These are phyloP conservation scores for Eriosoma lanigerum DNA, from an alignment of 1,140 invertebrate species.

Conservation along the genomic window DNA sequence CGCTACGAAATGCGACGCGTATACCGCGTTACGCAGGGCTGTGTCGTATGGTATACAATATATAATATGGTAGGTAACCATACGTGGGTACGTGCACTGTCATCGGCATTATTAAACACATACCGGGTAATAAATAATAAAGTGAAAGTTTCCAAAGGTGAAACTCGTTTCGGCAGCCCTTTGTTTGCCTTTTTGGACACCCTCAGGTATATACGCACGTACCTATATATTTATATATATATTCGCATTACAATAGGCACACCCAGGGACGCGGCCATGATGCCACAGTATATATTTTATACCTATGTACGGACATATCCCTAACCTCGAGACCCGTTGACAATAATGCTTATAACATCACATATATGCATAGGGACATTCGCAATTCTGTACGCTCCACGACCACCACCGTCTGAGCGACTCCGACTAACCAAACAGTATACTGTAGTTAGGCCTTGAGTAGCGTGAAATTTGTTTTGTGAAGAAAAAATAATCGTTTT, in stretches of 20 bases:
- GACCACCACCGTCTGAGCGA: neutral
- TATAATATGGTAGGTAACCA: neutral
- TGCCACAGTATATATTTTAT: neutral
- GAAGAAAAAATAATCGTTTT: slow-evolving; percentile 2
- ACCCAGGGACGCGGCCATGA: slow-evolving; percentile 33
- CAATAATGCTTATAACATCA: neutral
- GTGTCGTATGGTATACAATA: neutral
- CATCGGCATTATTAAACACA: slow-evolving; percentile 8
- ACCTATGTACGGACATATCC: neutral
- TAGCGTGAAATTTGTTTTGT: slow-evolving; percentile 45
- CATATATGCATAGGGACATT: neutral
- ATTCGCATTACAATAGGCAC: slow-evolving; percentile 29
- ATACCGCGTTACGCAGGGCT: too few species aligned
- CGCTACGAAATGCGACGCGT: slow-evolving; percentile 23
- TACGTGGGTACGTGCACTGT: slow-evolving; percentile 29
- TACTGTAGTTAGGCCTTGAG: slow-evolving; percentile 2
- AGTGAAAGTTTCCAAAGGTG: slow-evolving; percentile 50
- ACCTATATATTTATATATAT: neutral
- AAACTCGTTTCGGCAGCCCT: slow-evolving; percentile 50
- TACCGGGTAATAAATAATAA: slow-evolving; percentile 42
- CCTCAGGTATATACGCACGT: slow-evolving; percentile 46
- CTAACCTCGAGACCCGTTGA: slow-evolving; percentile 29
- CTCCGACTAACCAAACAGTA: slow-evolving; percentile 26
- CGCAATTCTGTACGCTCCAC: slow-evolving; percentile 27
- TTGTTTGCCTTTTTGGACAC: slow-evolving; percentile 47